A percentile compares a stretch with the other conserved stretches of the same genome.
Conservation (phyloP, 2,113 vertebrate species). For the Phyllopteryx taeniolatus region DNA sequence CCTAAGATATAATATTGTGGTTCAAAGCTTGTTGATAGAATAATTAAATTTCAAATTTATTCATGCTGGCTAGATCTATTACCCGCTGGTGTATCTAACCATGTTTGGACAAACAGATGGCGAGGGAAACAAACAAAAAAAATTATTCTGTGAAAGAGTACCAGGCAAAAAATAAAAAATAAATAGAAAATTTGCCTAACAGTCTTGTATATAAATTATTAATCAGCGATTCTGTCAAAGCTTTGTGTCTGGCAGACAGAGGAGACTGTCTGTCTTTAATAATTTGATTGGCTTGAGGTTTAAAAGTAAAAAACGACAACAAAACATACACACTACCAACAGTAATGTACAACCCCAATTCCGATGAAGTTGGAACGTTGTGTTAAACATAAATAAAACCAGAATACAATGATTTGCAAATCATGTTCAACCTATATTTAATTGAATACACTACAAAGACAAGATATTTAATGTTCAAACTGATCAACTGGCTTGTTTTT, state of each 20-base stretch:
- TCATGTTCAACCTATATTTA: too few species aligned
- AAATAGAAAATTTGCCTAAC: neutral
- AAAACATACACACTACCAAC: neutral
- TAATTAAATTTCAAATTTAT: constrained; percentile 11
- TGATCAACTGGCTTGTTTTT: too few species aligned
- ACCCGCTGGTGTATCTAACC: neutral
- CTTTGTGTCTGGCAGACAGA: constrained; percentile 30
- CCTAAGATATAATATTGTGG: constrained; percentile 10
- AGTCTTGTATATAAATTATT: constrained; percentile 44
- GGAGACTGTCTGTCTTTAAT: neutral
- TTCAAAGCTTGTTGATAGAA: constrained; percentile 11
- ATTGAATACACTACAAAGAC: too few species aligned
- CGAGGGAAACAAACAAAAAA: neutral
- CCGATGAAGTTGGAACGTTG: too few species aligned
- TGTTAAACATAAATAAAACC: too few species aligned
- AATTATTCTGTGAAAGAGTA: constrained; percentile 1
- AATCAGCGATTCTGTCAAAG: constrained; percentile 37
- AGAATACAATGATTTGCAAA: too few species aligned
- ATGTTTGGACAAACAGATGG: constrained; percentile 3
- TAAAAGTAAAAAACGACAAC: neutral
- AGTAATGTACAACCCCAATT: neutral
- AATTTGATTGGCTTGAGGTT: neutral
- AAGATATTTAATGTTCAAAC: too few species aligned
- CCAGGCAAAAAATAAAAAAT: neutral
- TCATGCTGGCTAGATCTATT: constrained; percentile 5